These are phyloP conservation scores for Cuculus canorus DNA, from an alignment of 2,797 vertebrate species.

Conservation along the genomic window DNA sequence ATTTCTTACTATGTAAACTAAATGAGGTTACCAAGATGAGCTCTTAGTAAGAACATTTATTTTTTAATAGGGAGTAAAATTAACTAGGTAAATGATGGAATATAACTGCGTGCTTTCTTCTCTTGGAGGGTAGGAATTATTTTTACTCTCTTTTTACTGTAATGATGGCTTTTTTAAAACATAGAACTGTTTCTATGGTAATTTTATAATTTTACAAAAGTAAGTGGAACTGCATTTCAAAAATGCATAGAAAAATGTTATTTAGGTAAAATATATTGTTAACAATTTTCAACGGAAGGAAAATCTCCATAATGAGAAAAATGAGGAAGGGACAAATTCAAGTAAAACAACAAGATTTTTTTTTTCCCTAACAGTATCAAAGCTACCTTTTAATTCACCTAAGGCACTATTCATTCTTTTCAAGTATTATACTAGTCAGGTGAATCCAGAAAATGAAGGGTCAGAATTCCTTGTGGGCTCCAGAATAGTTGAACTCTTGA, in stretches of 20 bases:
- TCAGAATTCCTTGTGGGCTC: background rate
- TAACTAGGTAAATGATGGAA: background rate
- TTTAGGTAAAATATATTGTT: background rate
- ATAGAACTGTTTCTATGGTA: constrained; percentile 14
- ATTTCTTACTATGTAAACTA: background rate
- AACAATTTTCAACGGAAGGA: background rate
- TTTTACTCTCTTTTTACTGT: background rate
- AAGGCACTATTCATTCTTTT: background rate
- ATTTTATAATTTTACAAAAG: constrained; percentile 44
- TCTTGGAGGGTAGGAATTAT: background rate
- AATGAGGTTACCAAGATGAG: background rate
- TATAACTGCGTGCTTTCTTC: background rate
- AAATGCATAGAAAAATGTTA: background rate
- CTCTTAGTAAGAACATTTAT: background rate
- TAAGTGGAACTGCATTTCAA: background rate
- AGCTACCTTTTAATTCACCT: background rate
- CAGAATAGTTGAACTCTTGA: background rate
- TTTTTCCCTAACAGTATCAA: background rate
- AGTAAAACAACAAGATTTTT: background rate
- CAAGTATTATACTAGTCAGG: background rate
- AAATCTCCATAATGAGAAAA: background rate
- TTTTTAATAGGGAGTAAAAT: background rate
- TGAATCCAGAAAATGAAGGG: background rate
- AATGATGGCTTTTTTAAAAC: background rate
- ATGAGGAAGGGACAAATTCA: background rate